Evolutionary conservation across 1,140 invertebrate genomes (phyloP).

Genomic region (Hylaeus volcanicus): DNA sequence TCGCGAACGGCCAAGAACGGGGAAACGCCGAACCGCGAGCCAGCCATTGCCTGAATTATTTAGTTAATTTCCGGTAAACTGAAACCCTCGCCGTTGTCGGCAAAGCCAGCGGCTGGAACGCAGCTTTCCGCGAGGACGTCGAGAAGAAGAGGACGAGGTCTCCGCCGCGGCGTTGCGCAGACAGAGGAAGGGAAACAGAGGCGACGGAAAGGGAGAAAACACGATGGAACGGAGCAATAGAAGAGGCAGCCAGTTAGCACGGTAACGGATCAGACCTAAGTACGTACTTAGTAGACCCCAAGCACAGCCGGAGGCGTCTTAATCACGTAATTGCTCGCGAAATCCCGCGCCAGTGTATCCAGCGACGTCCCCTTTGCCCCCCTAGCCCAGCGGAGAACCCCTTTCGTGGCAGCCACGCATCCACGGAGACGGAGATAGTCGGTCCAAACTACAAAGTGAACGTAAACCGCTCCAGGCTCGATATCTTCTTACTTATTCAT

Average conservation of each 20-base stretch:
- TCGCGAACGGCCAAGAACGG: no score
- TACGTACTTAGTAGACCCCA: slow-evolving; percentile 78
- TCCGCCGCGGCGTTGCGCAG: neutral
- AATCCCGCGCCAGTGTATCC: slow-evolving; percentile 72
- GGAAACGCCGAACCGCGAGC: neutral
- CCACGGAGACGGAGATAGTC: slow-evolving; percentile 13
- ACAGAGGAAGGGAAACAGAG: neutral
- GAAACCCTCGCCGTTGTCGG: slow-evolving; percentile 59
- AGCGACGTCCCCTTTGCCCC: neutral
- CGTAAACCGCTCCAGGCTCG: slow-evolving; percentile 77
- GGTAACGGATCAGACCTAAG: slow-evolving; percentile 78
- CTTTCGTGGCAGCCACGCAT: slow-evolving; percentile 28
- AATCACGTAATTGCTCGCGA: slow-evolving; percentile 81
- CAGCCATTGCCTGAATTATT: slow-evolving; percentile 71
- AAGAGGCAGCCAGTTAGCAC: slow-evolving; percentile 68
- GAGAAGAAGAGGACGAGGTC: neutral
- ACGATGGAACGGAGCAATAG: neutral
- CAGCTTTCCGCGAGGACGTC: slow-evolving; percentile 8
- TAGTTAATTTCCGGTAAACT: slow-evolving; percentile 79
- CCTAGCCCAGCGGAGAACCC: neutral
- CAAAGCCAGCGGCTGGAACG: slow-evolving; percentile 12
- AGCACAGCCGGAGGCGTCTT: slow-evolving; percentile 78
- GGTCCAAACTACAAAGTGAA: slow-evolving; percentile 72
- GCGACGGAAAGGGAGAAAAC: slow-evolving; percentile 38
- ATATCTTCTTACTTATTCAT: slow-evolving; percentile 81